Percentiles rank a stretch among this genome's conserved stretches.
These are phyloP conservation scores for Neuroscelio doddi DNA, from an alignment of 2,888 invertebrate species.

Conservation along the genomic window DNA sequence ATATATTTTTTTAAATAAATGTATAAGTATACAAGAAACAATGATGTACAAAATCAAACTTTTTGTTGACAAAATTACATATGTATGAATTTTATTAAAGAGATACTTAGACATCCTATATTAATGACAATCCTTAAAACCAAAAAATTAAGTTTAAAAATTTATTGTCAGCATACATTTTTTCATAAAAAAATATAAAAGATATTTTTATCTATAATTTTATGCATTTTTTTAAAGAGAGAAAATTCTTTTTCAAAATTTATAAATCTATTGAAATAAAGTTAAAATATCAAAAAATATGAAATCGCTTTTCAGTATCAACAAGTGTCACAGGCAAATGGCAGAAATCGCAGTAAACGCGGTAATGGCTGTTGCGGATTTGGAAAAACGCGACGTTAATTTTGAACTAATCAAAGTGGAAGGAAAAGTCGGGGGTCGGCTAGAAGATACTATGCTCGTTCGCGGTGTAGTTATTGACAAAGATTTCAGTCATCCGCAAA, in stretches of 20 bases:
- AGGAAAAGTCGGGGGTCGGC: slow-evolving; percentile 95
- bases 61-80: too few relatives aligned
- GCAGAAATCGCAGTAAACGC: slow-evolving; percentile 99
- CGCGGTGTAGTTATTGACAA: slow-evolving; percentile 98
- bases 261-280: neutral
- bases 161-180: too few relatives aligned
- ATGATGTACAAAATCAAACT: too few relatives aligned
- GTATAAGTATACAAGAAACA: too few relatives aligned
- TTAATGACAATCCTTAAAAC: too few relatives aligned
- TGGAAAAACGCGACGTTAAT: slow-evolving; percentile 95
- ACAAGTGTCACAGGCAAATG: slow-evolving; percentile 97
- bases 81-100: too few relatives aligned
- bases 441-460: slow-evolving; percentile 97
- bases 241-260: neutral
- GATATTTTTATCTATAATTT: neutral
- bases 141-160: too few relatives aligned
- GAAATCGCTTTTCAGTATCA: slow-evolving; percentile 81
- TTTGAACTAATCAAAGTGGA: slow-evolving; percentile 99
- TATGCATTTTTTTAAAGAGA: too few relatives aligned
- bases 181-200: too few relatives aligned
- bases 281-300: neutral
- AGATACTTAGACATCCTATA: too few relatives aligned
- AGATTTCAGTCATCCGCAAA: slow-evolving; percentile 99
- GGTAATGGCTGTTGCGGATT: slow-evolving; percentile 95
- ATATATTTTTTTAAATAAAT: too few relatives aligned